Evolutionary conservation across 2,888 invertebrate species (phyloP).

Genomic region (Kuschelorhynchus macadamiae): DNA sequence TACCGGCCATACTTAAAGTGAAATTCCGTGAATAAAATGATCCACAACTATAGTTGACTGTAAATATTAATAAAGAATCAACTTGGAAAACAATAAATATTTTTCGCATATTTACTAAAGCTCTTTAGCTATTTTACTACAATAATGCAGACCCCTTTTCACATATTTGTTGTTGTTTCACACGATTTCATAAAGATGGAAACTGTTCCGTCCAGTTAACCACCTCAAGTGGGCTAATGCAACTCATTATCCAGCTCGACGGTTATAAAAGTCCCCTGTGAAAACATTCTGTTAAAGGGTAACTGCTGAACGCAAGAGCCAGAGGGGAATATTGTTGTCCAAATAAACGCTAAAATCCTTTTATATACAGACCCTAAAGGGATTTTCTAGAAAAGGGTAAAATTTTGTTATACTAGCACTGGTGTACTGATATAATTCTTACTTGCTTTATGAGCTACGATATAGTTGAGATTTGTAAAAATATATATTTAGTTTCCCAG

Average conservation of each 20-base stretch:
- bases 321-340: constrained; percentile 39
- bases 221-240: constrained; percentile 59
- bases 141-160: not conserved
- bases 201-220: constrained; percentile 57
- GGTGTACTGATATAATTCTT: not conserved
- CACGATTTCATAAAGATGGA: constrained; percentile 49
- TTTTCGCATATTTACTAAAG: too few relatives aligned
- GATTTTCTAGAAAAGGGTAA: constrained; percentile 36
- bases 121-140: too few relatives aligned
- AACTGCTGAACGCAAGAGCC: constrained; percentile 29
- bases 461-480: too few relatives aligned
- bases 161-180: constrained; percentile 41
- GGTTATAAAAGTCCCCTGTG: constrained; percentile 61
- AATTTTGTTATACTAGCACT: constrained; percentile 15
- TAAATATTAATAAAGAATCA: too few relatives aligned
- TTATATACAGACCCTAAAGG: constrained; percentile 31
- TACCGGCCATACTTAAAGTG: too few relatives aligned
- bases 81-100: too few relatives aligned
- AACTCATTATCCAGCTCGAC: constrained; percentile 61
- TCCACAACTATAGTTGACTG: too few relatives aligned
- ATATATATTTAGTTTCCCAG: too few relatives aligned
- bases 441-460: too few relatives aligned
- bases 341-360: constrained; percentile 42
- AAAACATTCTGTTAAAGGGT: constrained; percentile 61
- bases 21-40: too few relatives aligned